Percentiles rank a stretch among this genome's conserved stretches.
These are phyloP conservation scores for Lasioglossum morio DNA, from an alignment of 2,888 invertebrate species.

Conservation along the genomic window DNA sequence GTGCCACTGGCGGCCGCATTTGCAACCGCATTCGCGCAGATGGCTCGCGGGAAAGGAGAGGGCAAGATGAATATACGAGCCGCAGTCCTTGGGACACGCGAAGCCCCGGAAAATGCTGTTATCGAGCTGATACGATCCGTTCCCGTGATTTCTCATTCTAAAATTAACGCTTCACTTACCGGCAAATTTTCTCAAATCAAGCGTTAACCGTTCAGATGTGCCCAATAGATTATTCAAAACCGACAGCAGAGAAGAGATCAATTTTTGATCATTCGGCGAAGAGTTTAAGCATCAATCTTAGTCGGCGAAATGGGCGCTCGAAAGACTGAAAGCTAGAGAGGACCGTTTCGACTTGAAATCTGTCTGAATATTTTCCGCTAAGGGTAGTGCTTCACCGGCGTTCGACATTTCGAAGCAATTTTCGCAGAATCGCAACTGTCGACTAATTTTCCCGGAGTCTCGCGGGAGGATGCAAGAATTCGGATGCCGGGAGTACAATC, in stretches of 20 bases:
- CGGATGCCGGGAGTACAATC: neutral
- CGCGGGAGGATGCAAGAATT: neutral
- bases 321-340: neutral
- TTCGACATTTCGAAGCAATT: neutral
- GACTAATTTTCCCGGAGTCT: neutral
- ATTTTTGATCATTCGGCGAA: neutral
- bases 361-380: neutral
- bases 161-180: neutral
- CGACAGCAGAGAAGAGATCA: neutral
- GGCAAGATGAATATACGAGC: conserved; percentile 41
- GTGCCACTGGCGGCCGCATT: conserved; percentile 34
- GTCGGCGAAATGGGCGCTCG: neutral
- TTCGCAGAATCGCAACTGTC: neutral
- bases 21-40: conserved; percentile 57
- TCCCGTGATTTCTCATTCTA: neutral
- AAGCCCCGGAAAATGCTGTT: conserved; percentile 24
- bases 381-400: neutral
- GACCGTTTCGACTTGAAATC: neutral
- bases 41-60: conserved; percentile 50
- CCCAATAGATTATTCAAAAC: too few species aligned
- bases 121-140: neutral
- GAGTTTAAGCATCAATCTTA: neutral
- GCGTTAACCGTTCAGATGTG: neutral
- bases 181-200: neutral
- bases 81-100: conserved; percentile 20